Conservation (phyloP, 2,888 invertebrate genomes). For the Drosophila borealis region DNA sequence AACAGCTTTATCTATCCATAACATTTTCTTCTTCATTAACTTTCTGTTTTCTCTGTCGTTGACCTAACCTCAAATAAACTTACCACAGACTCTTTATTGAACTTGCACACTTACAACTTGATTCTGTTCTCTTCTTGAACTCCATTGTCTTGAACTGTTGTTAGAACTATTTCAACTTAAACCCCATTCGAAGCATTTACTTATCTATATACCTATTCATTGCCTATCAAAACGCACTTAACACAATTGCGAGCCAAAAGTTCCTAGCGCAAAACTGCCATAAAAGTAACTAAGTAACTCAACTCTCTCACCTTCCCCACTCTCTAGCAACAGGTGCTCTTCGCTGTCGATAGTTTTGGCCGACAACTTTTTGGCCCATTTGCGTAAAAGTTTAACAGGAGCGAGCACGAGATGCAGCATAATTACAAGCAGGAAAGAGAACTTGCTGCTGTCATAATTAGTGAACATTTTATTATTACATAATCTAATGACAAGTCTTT, state of each 20-base stretch:
- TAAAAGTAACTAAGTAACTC: slow-evolving; percentile 69
- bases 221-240: slow-evolving; percentile 76
- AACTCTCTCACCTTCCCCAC: slow-evolving; percentile 8
- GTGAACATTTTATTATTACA: slow-evolving; percentile 39
- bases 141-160: slow-evolving; percentile 25
- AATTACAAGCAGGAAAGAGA: slow-evolving; percentile 13
- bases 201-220: slow-evolving; percentile 53
- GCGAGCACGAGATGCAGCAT: not conserved
- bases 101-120: slow-evolving; percentile 32
- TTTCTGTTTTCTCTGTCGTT: slow-evolving; percentile 1
- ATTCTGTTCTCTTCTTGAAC: slow-evolving; percentile 14
- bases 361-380: slow-evolving; percentile 72
- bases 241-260: slow-evolving; percentile 77
- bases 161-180: slow-evolving; percentile 37
- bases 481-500: slow-evolving; percentile 40
- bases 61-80: slow-evolving; percentile 19
- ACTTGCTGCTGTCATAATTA: slow-evolving; percentile 35
- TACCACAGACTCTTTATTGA: slow-evolving; percentile 16
- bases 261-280: slow-evolving; percentile 68
- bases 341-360: slow-evolving; percentile 66
- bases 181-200: slow-evolving; percentile 7
- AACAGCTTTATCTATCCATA: not conserved
- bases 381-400: slow-evolving; percentile 61
- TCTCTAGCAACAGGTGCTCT: slow-evolving; percentile 64
- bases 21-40: not conserved